Evolutionary conservation across 2,113 vertebrate species (phyloP).

Genomic region (Indicator maculatus): DNA sequence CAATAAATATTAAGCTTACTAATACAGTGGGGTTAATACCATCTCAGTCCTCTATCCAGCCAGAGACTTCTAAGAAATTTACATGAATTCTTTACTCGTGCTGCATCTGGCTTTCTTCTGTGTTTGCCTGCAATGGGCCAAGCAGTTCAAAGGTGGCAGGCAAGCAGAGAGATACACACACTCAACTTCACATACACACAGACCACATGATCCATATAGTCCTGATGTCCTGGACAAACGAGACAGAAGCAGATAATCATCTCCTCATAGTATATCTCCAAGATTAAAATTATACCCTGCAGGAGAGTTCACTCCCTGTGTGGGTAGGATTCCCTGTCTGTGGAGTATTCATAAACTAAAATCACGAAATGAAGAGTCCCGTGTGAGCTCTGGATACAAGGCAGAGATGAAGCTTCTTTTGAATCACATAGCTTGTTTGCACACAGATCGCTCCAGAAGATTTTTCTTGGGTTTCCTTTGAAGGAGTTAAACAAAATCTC

Average conservation of each 20-base stretch:
- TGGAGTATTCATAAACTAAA: background rate
- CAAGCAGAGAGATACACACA: background rate
- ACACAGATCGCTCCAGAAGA: background rate
- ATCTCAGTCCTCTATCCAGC: background rate
- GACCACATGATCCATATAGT: background rate
- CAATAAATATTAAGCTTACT: background rate
- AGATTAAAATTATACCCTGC: background rate
- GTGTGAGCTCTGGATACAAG: background rate
- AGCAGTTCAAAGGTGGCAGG: background rate
- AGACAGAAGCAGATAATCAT: background rate
- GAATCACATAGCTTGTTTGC: background rate
- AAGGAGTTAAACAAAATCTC: background rate
- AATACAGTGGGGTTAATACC: background rate
- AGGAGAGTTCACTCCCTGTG: background rate
- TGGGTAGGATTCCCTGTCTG: background rate
- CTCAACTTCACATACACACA: background rate
- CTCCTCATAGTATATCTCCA: background rate
- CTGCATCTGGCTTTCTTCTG: background rate
- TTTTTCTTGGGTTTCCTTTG: background rate
- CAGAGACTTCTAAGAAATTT: background rate
- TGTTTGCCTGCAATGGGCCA: accelerated
- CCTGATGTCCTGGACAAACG: background rate
- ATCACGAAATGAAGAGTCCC: background rate
- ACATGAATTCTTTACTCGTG: background rate
- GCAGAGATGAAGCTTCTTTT: background rate